These are phyloP conservation scores for Archaeoteleia sp. DNA, from an alignment of 2,888 invertebrate genomes.

Conservation along the genomic window DNA sequence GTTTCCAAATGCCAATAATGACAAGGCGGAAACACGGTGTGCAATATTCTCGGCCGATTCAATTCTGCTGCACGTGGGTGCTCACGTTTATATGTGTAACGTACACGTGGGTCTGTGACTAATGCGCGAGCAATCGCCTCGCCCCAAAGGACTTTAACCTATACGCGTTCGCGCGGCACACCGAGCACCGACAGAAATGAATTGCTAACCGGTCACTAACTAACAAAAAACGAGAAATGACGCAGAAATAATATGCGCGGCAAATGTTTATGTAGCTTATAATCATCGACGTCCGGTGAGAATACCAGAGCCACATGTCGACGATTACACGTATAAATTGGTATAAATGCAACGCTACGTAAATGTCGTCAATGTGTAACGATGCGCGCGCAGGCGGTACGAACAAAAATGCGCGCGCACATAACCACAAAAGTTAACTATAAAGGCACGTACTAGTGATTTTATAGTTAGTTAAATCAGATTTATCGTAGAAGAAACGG, in stretches of 20 bases:
- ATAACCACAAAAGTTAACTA: slow-evolving; percentile 12
- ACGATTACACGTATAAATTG: slow-evolving; percentile 20
- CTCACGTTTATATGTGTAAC: slow-evolving; percentile 40
- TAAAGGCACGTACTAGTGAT: slow-evolving; percentile 33
- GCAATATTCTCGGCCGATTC: slow-evolving; percentile 25
- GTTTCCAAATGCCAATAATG: slow-evolving; percentile 1
- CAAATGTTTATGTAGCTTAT: slow-evolving; percentile 43
- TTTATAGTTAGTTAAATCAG: slow-evolving; percentile 41
- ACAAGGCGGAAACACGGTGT: not conserved
- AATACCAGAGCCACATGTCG: slow-evolving; percentile 33
- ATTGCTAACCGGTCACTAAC: slow-evolving; percentile 49
- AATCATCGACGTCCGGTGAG: slow-evolving; percentile 46
- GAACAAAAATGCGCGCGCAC: slow-evolving; percentile 10
- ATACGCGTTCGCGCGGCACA: slow-evolving; percentile 15
- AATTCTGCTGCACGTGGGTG: slow-evolving; percentile 47
- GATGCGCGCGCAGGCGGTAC: slow-evolving; percentile 8
- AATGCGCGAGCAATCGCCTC: slow-evolving; percentile 50
- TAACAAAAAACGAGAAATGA: slow-evolving; percentile 35
- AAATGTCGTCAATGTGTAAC: too few relatives aligned
- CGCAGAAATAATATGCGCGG: slow-evolving; percentile 44
- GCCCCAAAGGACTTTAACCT: slow-evolving; percentile 33
- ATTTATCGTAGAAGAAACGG: slow-evolving; percentile 36
- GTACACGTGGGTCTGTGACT: slow-evolving; percentile 51
- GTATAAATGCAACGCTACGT: slow-evolving; percentile 13
- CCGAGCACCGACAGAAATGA: slow-evolving; percentile 33